phyloP scores from a whole-genome alignment of 2,888 invertebrate genomes.

The Tinea trinotella region DNA sequence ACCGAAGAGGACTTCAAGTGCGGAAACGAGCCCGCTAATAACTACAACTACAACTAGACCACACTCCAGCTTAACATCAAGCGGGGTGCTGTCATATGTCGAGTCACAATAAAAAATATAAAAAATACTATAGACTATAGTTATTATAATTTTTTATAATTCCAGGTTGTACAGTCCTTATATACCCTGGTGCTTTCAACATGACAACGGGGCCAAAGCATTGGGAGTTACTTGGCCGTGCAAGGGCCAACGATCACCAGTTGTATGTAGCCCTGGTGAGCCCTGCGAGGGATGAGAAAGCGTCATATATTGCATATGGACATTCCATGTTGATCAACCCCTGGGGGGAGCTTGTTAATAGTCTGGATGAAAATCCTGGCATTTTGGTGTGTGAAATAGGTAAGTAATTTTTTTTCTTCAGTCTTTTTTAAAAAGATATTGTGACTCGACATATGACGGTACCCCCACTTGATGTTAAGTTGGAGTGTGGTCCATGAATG shows the following conservation, averaged over 20 bases:
- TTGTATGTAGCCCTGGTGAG: slow-evolving; percentile 88
- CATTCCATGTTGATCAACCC: slow-evolving; percentile 89
- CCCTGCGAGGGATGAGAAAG: slow-evolving; percentile 81
- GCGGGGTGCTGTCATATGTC: no score
- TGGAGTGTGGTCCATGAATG: no score
- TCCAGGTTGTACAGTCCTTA: slow-evolving; percentile 84
- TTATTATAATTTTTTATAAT: not conserved
- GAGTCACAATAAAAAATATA: no score
- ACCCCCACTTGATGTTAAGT: no score
- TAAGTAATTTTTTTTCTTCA: no score
- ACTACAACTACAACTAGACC: no score
- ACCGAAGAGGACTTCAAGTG: no score
- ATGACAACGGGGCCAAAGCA: slow-evolving; percentile 96
- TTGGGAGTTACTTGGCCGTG: slow-evolving; percentile 88
- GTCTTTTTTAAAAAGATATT: no score
- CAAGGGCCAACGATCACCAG: slow-evolving; percentile 91
- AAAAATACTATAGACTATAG: no score
- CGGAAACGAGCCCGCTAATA: no score
- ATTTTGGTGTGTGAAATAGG: slow-evolving; percentile 84
- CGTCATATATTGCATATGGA: slow-evolving; percentile 90
- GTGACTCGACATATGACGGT: no score
- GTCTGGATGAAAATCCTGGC: slow-evolving; percentile 79
- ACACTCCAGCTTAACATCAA: no score
- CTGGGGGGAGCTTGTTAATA: slow-evolving; percentile 82
- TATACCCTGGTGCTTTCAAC: slow-evolving; percentile 97